Conservation (phyloP, 2,113 vertebrate species). For the Takifugu flavidus region DNA sequence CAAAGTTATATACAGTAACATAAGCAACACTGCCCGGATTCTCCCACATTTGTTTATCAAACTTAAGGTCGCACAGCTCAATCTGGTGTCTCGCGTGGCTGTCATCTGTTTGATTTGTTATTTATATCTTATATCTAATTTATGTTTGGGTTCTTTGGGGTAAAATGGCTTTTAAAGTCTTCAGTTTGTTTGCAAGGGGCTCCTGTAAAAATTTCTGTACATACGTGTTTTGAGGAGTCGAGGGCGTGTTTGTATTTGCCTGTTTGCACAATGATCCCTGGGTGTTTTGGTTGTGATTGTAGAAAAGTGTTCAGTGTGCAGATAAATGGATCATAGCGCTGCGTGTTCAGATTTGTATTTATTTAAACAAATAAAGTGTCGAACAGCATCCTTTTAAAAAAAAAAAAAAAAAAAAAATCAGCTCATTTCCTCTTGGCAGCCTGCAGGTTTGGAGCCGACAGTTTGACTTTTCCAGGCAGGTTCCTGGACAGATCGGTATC, state of each 20-base stretch:
- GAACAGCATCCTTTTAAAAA: neutral
- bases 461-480: slow-evolving; percentile 96
- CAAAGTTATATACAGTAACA: no score
- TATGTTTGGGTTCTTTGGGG: slow-evolving; percentile 61
- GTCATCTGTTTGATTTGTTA: slow-evolving; percentile 8
- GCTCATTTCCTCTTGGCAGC: slow-evolving; percentile 87
- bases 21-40: no score
- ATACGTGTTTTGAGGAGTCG: slow-evolving; percentile 39
- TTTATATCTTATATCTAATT: slow-evolving; percentile 73
- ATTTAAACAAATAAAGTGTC: slow-evolving; percentile 33
- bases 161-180: slow-evolving; percentile 29
- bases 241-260: slow-evolving; percentile 52
- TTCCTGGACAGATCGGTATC: slow-evolving; percentile 93
- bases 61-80: slow-evolving; percentile 31
- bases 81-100: slow-evolving; percentile 28
- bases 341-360: slow-evolving; percentile 18
- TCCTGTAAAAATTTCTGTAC: slow-evolving; percentile 29
- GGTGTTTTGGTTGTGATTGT: slow-evolving; percentile 35
- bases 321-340: neutral
- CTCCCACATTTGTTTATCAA: no score
- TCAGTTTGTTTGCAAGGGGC: slow-evolving; percentile 4
- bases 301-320: slow-evolving; percentile 16
- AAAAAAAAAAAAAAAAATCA: no score
- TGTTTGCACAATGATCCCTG: slow-evolving; percentile 62
- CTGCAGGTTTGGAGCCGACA: slow-evolving; percentile 92